Evolutionary conservation across 2,797 vertebrate genomes (phyloP).

Genomic region (Eulemur mongoz): DNA sequence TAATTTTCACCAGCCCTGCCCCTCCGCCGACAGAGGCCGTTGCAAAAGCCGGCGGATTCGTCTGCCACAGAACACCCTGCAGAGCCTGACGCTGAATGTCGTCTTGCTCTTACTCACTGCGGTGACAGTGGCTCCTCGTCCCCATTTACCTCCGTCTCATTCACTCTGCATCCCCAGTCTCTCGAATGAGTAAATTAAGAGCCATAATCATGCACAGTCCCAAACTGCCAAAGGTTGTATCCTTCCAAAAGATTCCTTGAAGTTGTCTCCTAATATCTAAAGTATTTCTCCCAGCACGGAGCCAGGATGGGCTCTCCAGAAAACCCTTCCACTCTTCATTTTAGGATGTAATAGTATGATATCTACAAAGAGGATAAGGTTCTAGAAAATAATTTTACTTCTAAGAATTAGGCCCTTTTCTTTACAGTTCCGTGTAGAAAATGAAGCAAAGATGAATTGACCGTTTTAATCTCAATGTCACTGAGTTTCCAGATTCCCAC

Average conservation of each 20-base stretch:
- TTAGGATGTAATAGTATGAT: not conserved
- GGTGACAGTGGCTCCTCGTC: not conserved
- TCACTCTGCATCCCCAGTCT: not conserved
- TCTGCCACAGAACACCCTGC: not conserved
- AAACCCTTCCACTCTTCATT: not conserved
- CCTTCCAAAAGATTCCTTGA: not conserved
- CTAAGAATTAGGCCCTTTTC: slow-evolving; percentile 1
- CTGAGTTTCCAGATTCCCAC: not conserved
- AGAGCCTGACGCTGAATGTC: not conserved
- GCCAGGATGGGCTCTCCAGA: not conserved
- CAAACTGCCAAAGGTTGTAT: not conserved
- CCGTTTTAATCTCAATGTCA: not conserved
- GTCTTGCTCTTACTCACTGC: not conserved
- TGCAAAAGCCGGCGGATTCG: not conserved
- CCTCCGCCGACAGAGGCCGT: not conserved
- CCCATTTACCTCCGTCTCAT: not conserved
- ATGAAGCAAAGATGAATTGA: not conserved
- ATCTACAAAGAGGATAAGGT: not conserved
- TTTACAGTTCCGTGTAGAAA: not conserved
- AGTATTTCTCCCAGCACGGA: not conserved
- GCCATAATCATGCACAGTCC: not conserved
- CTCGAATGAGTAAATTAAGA: not conserved
- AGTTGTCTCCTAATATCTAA: not conserved
- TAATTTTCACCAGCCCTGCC: too few species aligned
- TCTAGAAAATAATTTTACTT: not conserved